Conservation (phyloP, 2,113 vertebrate genomes). For the Tylochromis polylepis region DNA sequence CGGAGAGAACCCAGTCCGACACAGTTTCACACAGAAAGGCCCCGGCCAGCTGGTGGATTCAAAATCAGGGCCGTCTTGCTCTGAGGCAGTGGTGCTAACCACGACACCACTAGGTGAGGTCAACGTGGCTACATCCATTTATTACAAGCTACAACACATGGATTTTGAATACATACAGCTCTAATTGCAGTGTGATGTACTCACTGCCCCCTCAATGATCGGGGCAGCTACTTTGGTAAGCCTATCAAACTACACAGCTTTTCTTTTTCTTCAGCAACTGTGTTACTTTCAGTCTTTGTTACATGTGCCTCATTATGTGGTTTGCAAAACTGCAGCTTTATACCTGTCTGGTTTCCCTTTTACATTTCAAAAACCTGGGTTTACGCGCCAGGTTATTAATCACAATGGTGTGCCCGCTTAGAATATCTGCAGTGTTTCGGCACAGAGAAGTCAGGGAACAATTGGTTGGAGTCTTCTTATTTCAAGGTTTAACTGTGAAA, state of each 20-base stretch:
- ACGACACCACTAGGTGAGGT: background rate
- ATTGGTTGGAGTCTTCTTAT: background rate
- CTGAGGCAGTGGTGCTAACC: background rate
- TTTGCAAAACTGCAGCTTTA: background rate
- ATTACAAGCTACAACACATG: background rate
- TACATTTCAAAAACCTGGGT: background rate
- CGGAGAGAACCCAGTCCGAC: background rate
- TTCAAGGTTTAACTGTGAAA: background rate
- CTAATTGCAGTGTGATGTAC: background rate
- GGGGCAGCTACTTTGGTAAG: background rate
- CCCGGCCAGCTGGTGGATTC: background rate
- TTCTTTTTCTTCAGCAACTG: background rate
- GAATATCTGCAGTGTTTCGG: background rate
- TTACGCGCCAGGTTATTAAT: background rate
- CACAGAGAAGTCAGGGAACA: background rate
- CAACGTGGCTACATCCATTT: background rate
- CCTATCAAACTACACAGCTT: background rate
- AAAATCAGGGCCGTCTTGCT: background rate
- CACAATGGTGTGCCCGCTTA: background rate
- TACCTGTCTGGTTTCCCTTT: background rate
- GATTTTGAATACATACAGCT: background rate
- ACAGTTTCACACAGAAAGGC: background rate
- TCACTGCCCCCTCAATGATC: background rate
- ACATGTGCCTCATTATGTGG: background rate
- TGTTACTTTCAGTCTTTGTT: background rate